Base-by-base conservation (phyloP, 2,113 vertebrate genomes). In the Nothobranchius kuhntae region DNA sequence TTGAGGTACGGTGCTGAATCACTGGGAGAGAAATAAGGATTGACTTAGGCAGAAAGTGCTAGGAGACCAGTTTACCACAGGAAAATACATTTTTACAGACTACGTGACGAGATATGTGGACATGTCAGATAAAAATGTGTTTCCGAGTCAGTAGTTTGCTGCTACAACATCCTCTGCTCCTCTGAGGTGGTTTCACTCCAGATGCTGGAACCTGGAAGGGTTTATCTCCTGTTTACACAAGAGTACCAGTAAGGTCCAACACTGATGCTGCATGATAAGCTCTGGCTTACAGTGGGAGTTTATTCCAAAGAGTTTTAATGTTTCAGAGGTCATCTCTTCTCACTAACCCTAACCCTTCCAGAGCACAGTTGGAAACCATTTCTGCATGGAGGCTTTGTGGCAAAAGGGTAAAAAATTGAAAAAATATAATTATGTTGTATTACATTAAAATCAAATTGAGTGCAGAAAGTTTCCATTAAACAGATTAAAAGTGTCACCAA, bases 191-290 rank as follows among this genome's bases (percentile, higher is more conserved):
- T n/a, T 52, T 46, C n/a, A 9, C 48, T 40, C 36, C 44, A 21
- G 38, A 45, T 62, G 35, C 35, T 48, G 14, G 3, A 71, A 50
- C 14, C 53, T 53, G 64, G 36, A 13, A 51, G 46, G 30, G 59
- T 53, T 73, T 65, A 13, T 38, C 50, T 65, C 53, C 51, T 13
- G 69, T 21, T 45, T 45, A 57, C 53, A 45, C 4, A 1, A 62
- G 7, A 56, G 44, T 52, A 48, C 52, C 45, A 30, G 13, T 53
- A 35, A 61, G 17, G 13, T 55, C 48, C 6, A 0, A 46, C 70
- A 24, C 64, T 30, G 53, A 53, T 59, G 13, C 24, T 52, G 47
- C 40, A 30, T 17, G 53, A 63, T 68, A 40, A 53, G 14, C 0
- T 13, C 26, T 47, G 47, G 53, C 14, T 26, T 63, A 30, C 36